Evolutionary conservation across 2,888 invertebrate species (phyloP).

Genomic region (Hybos culiciformis): DNA sequence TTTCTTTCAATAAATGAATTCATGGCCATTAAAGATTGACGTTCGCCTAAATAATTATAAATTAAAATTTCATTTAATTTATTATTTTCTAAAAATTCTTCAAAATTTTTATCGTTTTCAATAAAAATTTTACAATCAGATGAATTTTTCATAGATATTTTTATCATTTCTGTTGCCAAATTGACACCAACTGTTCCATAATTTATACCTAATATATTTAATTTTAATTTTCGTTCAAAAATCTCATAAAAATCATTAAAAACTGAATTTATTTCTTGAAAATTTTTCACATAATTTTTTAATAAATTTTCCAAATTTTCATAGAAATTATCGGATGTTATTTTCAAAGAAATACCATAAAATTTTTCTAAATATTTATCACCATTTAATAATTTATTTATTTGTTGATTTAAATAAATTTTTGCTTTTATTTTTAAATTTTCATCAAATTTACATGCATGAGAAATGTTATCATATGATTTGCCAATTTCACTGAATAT

Average conservation of each 20-base stretch:
- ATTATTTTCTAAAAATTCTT: too few relatives aligned
- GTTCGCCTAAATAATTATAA: not conserved
- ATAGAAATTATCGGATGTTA: conserved; percentile 27
- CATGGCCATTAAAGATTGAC: not conserved
- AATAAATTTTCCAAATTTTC: conserved; percentile 28
- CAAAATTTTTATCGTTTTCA: too few relatives aligned
- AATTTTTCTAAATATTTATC: conserved; percentile 24
- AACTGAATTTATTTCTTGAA: not conserved
- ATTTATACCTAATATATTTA: too few relatives aligned
- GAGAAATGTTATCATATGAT: conserved; percentile 23
- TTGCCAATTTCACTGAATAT: conserved; percentile 26
- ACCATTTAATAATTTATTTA: conserved; percentile 27
- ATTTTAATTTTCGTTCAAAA: not conserved
- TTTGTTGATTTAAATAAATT: conserved; percentile 23
- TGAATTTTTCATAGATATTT: too few relatives aligned
- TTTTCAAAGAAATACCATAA: conserved; percentile 20
- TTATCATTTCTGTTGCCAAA: not conserved
- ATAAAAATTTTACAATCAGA: too few relatives aligned
- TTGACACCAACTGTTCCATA: not conserved
- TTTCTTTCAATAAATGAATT: not conserved
- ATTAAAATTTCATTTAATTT: not conserved
- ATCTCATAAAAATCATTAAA: not conserved
- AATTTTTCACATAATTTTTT: conserved; percentile 19
- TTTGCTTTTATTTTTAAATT: conserved; percentile 27
- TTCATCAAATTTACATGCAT: conserved; percentile 27